phyloP scores from a whole-genome alignment of 30 jellyfish, hydroid and myxozoan genomes.

The Turritopsis dohrnii region DNA sequence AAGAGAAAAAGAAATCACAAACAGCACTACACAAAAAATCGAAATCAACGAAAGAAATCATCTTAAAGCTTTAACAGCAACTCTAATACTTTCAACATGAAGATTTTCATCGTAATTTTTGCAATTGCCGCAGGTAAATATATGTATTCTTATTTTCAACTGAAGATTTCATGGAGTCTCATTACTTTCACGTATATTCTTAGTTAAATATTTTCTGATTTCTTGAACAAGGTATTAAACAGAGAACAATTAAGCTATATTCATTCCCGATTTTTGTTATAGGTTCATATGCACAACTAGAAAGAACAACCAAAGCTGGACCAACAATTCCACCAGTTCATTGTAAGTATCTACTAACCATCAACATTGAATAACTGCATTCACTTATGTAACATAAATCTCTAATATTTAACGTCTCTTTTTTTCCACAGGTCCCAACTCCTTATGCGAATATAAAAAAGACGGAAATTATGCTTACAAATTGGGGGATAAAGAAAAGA shows the following conservation, averaged over 20 bases:
- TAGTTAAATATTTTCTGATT: no score
- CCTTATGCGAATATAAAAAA: background rate
- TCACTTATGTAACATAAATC: no score
- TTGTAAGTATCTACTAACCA: background rate
- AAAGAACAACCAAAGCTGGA: background rate
- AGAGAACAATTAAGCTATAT: background rate
- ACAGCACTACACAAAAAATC: background rate
- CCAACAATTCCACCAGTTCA: background rate
- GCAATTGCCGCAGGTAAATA: background rate
- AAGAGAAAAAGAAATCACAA: background rate
- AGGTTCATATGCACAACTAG: background rate
- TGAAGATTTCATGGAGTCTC: no score
- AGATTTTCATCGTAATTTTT: background rate
- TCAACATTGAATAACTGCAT: no score
- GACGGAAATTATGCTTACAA: slow-evolving; percentile 27
- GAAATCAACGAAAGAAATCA: background rate
- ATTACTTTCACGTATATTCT: no score
- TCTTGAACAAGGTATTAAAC: no score
- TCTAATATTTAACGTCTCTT: background rate
- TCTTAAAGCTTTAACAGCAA: background rate
- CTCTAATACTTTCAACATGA: background rate
- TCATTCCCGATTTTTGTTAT: background rate
- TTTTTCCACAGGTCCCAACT: slow-evolving; percentile 5
- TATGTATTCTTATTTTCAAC: no score
- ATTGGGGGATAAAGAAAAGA: background rate